phyloP scores from a whole-genome alignment of 1,140 invertebrate species.

The Bombus terrestris region DNA sequence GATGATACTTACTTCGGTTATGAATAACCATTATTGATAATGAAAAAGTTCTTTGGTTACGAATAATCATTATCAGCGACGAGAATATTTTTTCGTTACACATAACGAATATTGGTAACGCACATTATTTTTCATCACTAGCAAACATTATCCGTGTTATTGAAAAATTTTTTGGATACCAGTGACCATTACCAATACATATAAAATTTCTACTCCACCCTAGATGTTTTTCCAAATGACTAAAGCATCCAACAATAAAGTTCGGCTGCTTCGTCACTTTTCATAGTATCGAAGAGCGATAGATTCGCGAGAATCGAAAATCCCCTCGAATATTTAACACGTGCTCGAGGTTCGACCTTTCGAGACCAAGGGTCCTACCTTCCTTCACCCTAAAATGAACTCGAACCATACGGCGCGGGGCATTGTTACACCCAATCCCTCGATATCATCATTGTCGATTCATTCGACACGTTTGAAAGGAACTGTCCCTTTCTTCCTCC shows the following conservation, averaged over 20 bases:
- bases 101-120: too few relatives aligned
- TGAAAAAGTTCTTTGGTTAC: too few relatives aligned
- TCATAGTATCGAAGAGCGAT: too few relatives aligned
- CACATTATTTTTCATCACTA: too few relatives aligned
- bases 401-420: constrained; percentile 48
- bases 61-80: too few relatives aligned
- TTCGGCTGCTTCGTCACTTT: not conserved
- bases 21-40: too few relatives aligned
- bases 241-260: not conserved
- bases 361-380: not conserved
- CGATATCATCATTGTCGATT: constrained; percentile 69
- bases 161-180: not conserved
- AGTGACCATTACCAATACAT: not conserved
- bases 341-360: constrained; percentile 23
- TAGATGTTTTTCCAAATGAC: not conserved
- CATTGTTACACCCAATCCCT: constrained; percentile 62
- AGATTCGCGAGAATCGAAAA: constrained; percentile 7
- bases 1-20: too few relatives aligned
- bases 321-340: constrained; percentile 39
- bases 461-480: constrained; percentile 69
- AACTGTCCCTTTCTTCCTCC: constrained; percentile 20
- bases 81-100: too few relatives aligned
- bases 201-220: not conserved
- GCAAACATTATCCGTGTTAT: not conserved
- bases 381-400: constrained; percentile 42